Base-by-base conservation (phyloP, 2,888 invertebrate species). In the Melanostoma mellinum region DNA sequence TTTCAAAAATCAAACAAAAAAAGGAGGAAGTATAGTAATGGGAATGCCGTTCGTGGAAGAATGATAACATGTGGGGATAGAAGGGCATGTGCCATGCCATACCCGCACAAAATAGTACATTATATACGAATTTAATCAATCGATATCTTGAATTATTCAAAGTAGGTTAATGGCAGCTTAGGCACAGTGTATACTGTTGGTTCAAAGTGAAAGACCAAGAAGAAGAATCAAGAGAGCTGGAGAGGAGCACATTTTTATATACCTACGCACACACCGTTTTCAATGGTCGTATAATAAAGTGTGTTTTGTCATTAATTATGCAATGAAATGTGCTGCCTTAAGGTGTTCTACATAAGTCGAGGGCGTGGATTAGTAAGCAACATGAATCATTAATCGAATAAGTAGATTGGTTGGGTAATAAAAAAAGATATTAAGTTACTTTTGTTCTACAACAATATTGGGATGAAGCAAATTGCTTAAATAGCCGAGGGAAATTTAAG, bases 81-180 rank as follows among this genome's bases (percentile, higher is more conserved):
- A 1, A 20, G 20, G 20, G 20, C 20, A 20, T 20, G 20, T 20
- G 1, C 20, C 20, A 1, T 20, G 20, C 20, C 20, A 20, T 20
- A 20, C 20, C 20, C 20, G 20, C 20, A 20, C 0, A 20, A 1
- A 20, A 20, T 20, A 20, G 20, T 20, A 20, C 20, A 20, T 20
- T 20, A 3, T 6, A 38, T 30, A 52, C 50, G 33, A 53, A 52
- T 61, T 48, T 36, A 61, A 48, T 36, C 35, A 36, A 69, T 80
- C 65, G 71, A 75, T 82, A 48, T 48, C 52, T 61, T 82, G 9
- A 82, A 82, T 82, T 69, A 82, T 82, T 82, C 68, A 78, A 78
- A 69, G 44, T 65, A 78, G 78, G 82, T 74, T 74, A 77, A 77
- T 78, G 78, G 63, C 48, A 53, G 50, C 50, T 79, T 56, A n/a